Evolutionary conservation across 2,113 vertebrate genomes (phyloP).

Genomic region (Naja naja): DNA sequence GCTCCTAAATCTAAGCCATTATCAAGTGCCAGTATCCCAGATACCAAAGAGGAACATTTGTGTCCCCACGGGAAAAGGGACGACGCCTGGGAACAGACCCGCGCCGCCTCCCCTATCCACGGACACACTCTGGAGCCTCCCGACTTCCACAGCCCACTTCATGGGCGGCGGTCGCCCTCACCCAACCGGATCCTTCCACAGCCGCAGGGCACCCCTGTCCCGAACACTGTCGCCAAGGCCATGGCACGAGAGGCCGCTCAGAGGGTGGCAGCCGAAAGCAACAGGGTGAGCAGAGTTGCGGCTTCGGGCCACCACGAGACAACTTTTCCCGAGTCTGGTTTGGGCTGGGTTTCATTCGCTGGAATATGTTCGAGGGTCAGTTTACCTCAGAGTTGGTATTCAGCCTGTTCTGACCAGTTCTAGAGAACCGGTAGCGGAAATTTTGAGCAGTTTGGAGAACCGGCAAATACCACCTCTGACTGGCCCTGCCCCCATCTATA

Average conservation of each 20-base stretch:
- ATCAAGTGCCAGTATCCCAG: slow-evolving; percentile 87
- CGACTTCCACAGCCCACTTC: slow-evolving; percentile 61
- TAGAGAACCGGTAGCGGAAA: no score
- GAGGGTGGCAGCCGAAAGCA: slow-evolving; percentile 84
- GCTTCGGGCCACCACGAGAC: rapidly evolving
- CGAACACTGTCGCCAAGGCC: slow-evolving; percentile 91
- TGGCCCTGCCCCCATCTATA: no score
- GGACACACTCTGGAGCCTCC: slow-evolving; percentile 83
- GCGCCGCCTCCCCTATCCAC: slow-evolving; percentile 66
- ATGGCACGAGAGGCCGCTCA: slow-evolving; percentile 95
- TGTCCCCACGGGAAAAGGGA: slow-evolving; percentile 69
- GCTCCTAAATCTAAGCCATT: slow-evolving; percentile 83
- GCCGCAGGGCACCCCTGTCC: slow-evolving; percentile 88
- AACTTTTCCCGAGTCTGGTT: neutral
- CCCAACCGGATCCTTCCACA: slow-evolving; percentile 95
- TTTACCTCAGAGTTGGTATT: no score
- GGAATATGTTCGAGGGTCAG: no score
- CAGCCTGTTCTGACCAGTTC: no score
- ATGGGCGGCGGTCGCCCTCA: slow-evolving; percentile 82
- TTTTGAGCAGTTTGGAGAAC: no score
- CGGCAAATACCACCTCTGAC: no score
- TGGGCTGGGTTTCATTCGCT: no score
- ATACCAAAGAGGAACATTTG: slow-evolving; percentile 91
- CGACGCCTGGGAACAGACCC: slow-evolving; percentile 85
- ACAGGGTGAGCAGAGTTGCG: slow-evolving; percentile 72